phyloP scores from a whole-genome alignment of 2,113 vertebrate species.

The Eurypyga helias region DNA sequence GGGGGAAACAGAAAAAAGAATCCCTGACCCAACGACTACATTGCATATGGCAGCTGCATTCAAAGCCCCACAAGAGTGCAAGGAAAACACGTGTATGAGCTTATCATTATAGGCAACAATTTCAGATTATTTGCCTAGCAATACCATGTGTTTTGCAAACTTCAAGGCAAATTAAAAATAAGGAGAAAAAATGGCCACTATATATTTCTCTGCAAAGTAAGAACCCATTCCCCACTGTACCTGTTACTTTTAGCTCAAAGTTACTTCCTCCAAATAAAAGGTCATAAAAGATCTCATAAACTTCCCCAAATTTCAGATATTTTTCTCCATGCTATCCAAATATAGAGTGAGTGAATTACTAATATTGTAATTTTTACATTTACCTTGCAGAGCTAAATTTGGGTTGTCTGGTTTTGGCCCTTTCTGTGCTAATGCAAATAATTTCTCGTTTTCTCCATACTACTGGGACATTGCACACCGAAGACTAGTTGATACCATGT shows the following conservation, averaged over 20 bases:
- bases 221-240: background rate
- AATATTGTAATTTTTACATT: background rate
- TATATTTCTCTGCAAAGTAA: background rate
- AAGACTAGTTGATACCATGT: background rate
- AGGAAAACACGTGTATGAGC: background rate
- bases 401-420: background rate
- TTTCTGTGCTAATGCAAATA: background rate
- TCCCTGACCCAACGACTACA: background rate
- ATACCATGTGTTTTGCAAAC: background rate
- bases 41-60: background rate
- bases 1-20: background rate
- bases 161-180: background rate
- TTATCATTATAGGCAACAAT: background rate
- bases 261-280: background rate
- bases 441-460: background rate
- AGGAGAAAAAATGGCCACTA: background rate
- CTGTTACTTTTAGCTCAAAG: background rate
- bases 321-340: background rate
- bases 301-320: background rate
- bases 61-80: background rate
- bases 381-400: background rate
- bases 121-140: background rate
- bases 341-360: background rate
- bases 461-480: background rate
- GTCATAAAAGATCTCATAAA: background rate